phyloP scores from a whole-genome alignment of 2,113 vertebrate genomes.

The Sterrhoptilus dennistouni region DNA sequence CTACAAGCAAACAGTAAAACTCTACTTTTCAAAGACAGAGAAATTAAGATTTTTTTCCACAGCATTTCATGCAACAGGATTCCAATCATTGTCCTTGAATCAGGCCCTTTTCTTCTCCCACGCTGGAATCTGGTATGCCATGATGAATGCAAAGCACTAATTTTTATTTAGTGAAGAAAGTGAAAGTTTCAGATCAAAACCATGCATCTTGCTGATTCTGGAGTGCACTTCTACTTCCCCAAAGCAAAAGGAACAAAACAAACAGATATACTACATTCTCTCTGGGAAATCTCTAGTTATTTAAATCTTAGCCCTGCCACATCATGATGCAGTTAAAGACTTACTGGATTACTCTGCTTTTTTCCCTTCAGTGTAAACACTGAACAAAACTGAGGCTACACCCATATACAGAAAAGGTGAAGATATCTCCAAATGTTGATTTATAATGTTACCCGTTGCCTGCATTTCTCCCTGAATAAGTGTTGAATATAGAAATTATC shows the following conservation, averaged over 20 bases:
- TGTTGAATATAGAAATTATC: not conserved
- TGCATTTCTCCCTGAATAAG: not conserved
- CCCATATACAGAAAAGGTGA: not conserved
- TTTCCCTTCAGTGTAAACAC: not conserved
- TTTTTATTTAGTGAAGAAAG: not conserved
- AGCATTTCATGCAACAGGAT: not conserved
- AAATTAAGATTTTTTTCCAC: not conserved
- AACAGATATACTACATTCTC: accelerated
- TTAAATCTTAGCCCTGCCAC: not conserved
- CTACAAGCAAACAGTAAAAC: not conserved
- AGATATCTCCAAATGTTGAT: not conserved
- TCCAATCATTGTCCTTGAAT: not conserved
- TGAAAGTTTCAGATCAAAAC: not conserved
- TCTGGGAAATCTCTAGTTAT: not conserved
- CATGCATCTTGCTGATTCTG: not conserved
- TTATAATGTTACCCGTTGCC: not conserved
- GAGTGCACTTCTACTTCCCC: not conserved
- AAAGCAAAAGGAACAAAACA: not conserved
- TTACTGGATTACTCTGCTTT: not conserved
- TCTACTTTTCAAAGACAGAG: not conserved
- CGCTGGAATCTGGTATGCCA: not conserved
- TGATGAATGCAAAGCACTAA: not conserved
- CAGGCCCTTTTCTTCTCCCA: not conserved
- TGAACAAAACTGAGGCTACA: not conserved
- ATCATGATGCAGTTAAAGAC: not conserved